Evolutionary conservation across 2,888 invertebrate species (phyloP), one percentile per base, ranked within the genome.

Genomic region (Cryptocheilus praepositus): DNA sequence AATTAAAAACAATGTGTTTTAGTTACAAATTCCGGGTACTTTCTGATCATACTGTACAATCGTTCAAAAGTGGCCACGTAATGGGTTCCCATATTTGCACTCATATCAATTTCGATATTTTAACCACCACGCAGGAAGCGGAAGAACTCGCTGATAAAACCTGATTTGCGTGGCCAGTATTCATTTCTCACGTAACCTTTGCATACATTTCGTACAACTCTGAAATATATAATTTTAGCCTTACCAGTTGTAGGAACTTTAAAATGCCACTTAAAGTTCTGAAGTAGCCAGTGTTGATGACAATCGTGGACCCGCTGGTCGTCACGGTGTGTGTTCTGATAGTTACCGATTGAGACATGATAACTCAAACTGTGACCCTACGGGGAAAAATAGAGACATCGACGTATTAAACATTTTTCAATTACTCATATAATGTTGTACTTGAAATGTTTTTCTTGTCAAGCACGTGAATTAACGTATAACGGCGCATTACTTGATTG

Each of bases 301-400:
- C 92, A 74, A 96, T 91, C 8, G 94, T 92, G 11, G 95, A 93
- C 19, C 95, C 94, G 28, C 93, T 92, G 69, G 95, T 95, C 60
- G 95, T 96, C n/a, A 86, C 85, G 44, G 96, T 96, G 52, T 86
- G 80, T 28, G 96, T 96, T 55, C 86, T 81, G 68, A 96, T 95
- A 55, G 96, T 96, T 79, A 96, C 95, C 44, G 95, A 92, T 89
- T 96, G 96, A 74, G 96, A 96, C 96, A 96, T 96, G 81, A 89
- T 92, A n/a, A 21, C 36, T 8, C 45, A 21, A 25, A 55, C 77
- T 67, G 19, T 46, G 60, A 58, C 18, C 21, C 62, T 67, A 25
- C 49, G 62, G 79, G 79, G 61, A 59, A 77, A 7, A 15, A 5
- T 18, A 70, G 8, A 57, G 8, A 44, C 36, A 57, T 18, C 11